Conservation (phyloP, 2,797 vertebrate species). For the Sphaeramia orbicularis region DNA sequence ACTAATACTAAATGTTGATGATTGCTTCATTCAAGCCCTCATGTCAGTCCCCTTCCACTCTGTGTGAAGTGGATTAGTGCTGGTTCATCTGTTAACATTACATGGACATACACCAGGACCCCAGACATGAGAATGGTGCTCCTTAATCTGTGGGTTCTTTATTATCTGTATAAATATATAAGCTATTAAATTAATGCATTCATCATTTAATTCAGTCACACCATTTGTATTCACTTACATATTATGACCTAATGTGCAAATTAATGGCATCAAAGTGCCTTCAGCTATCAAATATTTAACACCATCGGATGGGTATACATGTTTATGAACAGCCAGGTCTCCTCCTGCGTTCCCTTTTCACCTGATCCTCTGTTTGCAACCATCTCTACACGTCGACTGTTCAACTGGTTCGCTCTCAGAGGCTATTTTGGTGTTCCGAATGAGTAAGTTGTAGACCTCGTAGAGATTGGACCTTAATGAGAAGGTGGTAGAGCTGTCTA, state of each 20-base stretch:
- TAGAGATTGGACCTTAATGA: constrained; percentile 80
- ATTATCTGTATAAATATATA: constrained; percentile 37
- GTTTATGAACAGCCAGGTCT: constrained; percentile 62
- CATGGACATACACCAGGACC: constrained; percentile 13
- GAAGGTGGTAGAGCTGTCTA: constrained; percentile 83
- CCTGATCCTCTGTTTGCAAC: constrained; percentile 46
- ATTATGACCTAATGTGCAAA: constrained; percentile 71
- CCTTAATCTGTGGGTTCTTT: constrained; percentile 16
- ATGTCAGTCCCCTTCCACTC: not conserved
- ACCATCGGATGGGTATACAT: constrained; percentile 51
- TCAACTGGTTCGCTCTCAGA: constrained; percentile 51
- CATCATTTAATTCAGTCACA: constrained; percentile 51
- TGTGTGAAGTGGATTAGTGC: not conserved
- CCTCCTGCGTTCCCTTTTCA: constrained; percentile 36
- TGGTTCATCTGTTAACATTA: not conserved
- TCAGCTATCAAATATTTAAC: constrained; percentile 80
- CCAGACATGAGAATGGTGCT: constrained; percentile 36
- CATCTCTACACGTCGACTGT: constrained; percentile 36
- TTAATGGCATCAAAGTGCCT: constrained; percentile 72
- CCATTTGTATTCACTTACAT: constrained; percentile 45
- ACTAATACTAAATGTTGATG: no score
- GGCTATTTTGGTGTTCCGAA: constrained; percentile 72
- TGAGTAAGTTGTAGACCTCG: constrained; percentile 70
- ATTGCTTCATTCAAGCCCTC: not conserved
- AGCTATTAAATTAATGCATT: constrained; percentile 57